Percentiles rank a stretch among this genome's conserved stretches.
phyloP scores from a whole-genome alignment of 2,888 invertebrate genomes.

The Argyresthia albistria region DNA sequence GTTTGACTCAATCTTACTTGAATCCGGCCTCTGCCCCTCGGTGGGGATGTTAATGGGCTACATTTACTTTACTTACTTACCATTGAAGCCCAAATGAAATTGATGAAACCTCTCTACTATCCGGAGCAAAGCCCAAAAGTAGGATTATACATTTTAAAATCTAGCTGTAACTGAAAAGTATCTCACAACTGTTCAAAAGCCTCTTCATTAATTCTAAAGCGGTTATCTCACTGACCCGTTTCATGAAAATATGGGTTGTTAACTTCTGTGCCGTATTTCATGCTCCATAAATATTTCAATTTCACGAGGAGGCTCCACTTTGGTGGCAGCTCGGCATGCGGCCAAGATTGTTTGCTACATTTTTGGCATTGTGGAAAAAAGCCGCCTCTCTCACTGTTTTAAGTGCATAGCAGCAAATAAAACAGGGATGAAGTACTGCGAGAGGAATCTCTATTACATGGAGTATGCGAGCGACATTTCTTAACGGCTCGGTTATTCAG shows the following conservation, averaged over 20 bases:
- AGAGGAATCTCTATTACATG: neutral
- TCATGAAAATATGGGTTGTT: conserved; percentile 1
- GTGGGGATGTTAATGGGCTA: no score
- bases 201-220: neutral
- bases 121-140: no score
- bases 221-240: neutral
- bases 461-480: no score
- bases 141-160: no score
- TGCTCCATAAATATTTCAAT: conserved; percentile 12
- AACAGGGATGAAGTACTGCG: neutral
- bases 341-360: conserved; percentile 23
- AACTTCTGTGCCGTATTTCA: conserved; percentile 10
- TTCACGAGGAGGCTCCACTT: conserved; percentile 9
- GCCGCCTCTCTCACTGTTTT: neutral
- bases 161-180: neutral
- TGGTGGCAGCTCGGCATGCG: conserved; percentile 19
- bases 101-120: no score
- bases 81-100: no score
- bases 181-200: neutral
- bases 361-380: conserved; percentile 20
- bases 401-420: neutral
- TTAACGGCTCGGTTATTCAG: no score
- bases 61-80: no score
- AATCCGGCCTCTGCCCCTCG: no score
- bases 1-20: no score